Base-by-base conservation (phyloP, 2,888 invertebrate species). In the Drosophila yooni region DNA sequence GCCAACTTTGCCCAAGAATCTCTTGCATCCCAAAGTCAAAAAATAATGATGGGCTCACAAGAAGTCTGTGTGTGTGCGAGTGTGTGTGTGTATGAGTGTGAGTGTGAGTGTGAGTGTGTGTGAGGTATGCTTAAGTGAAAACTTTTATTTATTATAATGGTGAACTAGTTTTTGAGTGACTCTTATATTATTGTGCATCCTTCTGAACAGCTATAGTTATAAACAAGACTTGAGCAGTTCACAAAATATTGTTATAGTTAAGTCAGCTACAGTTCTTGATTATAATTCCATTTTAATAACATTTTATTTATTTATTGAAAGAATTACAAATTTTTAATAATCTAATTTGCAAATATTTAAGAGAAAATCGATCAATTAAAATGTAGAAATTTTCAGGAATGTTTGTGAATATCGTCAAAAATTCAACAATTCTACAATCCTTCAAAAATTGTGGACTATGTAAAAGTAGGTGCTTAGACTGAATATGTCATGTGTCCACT, bases 41-140 rank as follows among this genome's bases (percentile, higher is more conserved):
- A 73, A 69, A 65, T 73, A 65, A 77, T 65, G 61, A 77, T 68
- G 64, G 38, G 50, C 51, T 36, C 38, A 31, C 11, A 68, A 54
- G n/a, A 50, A 36, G 62, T 36, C 50, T 29, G 21, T 48, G 8
- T 38, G 8, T 38, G 18, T 18, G n/a, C n/a, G 6, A 1, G 29
- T 18, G 21, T 18, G 48, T 38, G 29, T 29, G n/a, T 2, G 11
- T 29, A 18, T 8, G n/a, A 0, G 51, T 31, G 31, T 31, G 51
- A 31, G 31, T 21, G 8, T 21, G 10, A 15, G 21, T 21, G 21
- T 15, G 18, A 2, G 36, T 38, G 27, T 38, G 38, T 56, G 36
- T 56, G 54, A 34, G 15, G 54, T 13, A 29, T 33, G n/a, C n/a
- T 27, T n/a, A 18, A 33, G 56, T 38, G 29, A 48, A 66, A 56